phyloP scores from a whole-genome alignment of 2,888 invertebrate genomes.

The Andrena camellia region DNA sequence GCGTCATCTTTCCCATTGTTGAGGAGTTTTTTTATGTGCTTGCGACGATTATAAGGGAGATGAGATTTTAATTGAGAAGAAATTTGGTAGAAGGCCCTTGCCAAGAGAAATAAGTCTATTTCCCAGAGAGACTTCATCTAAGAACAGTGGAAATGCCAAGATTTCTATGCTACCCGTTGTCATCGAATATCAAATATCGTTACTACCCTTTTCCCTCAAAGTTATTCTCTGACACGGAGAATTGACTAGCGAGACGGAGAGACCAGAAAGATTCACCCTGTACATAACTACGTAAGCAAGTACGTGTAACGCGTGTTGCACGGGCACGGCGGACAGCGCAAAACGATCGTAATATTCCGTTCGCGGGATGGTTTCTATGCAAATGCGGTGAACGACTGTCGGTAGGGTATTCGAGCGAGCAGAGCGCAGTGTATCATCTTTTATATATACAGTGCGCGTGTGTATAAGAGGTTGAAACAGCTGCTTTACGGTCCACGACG shows the following conservation, averaged over 20 bases:
- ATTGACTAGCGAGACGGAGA: neutral
- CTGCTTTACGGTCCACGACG: conserved; percentile 60
- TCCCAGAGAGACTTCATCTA: neutral
- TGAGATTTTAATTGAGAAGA: neutral
- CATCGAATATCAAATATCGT: neutral
- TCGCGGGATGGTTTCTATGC: conserved; percentile 70
- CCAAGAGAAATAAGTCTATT: neutral
- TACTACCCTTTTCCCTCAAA: neutral
- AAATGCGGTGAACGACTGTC: conserved; percentile 69
- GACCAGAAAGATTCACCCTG: conserved; percentile 42
- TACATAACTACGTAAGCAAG: conserved; percentile 41
- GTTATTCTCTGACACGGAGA: neutral
- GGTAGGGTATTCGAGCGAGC: conserved; percentile 62
- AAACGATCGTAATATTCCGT: conserved; percentile 69
- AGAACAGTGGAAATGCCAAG: neutral
- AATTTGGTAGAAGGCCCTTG: neutral
- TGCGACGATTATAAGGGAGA: neutral
- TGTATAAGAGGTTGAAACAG: conserved; percentile 55
- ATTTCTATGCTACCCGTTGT: neutral
- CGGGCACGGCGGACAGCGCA: conserved; percentile 52
- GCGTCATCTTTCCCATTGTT: too few species aligned
- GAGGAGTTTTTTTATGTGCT: neutral
- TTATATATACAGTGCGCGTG: conserved; percentile 31
- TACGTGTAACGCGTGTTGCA: conserved; percentile 47
- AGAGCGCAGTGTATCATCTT: conserved; percentile 68